Evolutionary conservation across 2,113 vertebrate species (phyloP).

Genomic region (Helogale parvula): DNA sequence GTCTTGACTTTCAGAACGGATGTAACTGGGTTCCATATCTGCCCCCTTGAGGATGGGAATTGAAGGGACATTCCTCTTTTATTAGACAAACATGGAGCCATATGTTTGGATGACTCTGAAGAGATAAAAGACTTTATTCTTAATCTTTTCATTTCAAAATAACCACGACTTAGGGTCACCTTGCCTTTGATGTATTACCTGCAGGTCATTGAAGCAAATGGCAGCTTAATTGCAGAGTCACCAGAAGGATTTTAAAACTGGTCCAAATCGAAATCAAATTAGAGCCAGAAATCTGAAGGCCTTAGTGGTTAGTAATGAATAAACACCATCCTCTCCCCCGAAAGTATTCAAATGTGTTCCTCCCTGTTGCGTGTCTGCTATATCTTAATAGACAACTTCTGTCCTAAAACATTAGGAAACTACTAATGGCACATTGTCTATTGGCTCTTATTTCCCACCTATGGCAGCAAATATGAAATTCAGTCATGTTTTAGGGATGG

Average conservation of each 20-base stretch:
- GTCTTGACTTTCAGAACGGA: neutral
- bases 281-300: neutral
- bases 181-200: constrained; percentile 23
- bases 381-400: constrained; percentile 3
- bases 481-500: constrained; percentile 19
- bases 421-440: neutral
- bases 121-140: neutral
- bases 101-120: neutral
- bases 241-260: neutral
- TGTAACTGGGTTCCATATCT: neutral
- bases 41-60: neutral
- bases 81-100: neutral
- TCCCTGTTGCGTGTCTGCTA: neutral
- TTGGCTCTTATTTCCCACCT: neutral
- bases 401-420: neutral
- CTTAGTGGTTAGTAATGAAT: constrained; percentile 9
- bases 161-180: neutral
- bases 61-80: neutral
- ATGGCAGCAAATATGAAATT: constrained; percentile 35
- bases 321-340: neutral
- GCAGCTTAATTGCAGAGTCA: constrained; percentile 27
- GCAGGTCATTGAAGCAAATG: constrained; percentile 26
- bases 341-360: constrained; percentile 19
- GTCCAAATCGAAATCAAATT: neutral
- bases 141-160: constrained; percentile 20